Evolutionary conservation across 2,888 invertebrate species (phyloP), one percentile per base, ranked within the genome.

Genomic region (Drosophila basisetae): DNA sequence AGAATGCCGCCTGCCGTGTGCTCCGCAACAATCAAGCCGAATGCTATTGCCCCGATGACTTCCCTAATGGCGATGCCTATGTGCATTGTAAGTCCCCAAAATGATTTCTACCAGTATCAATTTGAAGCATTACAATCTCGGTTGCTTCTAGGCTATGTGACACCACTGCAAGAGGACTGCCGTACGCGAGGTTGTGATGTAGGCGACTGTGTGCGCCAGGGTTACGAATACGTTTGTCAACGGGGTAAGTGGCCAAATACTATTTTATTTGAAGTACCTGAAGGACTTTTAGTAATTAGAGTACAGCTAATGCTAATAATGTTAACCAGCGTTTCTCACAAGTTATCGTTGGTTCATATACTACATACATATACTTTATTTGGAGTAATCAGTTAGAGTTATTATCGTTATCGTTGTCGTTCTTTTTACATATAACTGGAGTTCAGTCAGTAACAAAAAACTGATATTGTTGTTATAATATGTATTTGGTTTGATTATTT

Each of bases 121-220:
- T 13, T 22, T 16, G 2, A n/a, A 6, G 35, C 25, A 30, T 13
- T 22, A 2, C 13, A n/a, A 31, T 28, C 22, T 13, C 3, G 5
- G 2, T 41, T 50, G 30, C 31, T 56, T 50, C 18, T 37, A 92
- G 92, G 92, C 78, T 93, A 91, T 70, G 55, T 92, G 47, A 92
- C 89, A 0, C 89, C 91, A 39, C 92, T 95, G 43, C 94, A 89
- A 47, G 81, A 96, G 55, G 97, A 98, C 92, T 98, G 98, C 93
- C 95, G 97, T 84, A 96, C 96, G 2, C 95, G 95, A 73, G 97
- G 97, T 78, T 98, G 98, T 94, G 96, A 96, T 80, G 95, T 95
- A 88, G 97, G 97, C 78, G 96, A 97, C 93, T 98, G 97, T 94
- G 95, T 97, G 80, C 95, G 97, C 83, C 96, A 97, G 93, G 96